phyloP scores from a whole-genome alignment of 1,140 invertebrate genomes.

The Platorchestia sp. region DNA sequence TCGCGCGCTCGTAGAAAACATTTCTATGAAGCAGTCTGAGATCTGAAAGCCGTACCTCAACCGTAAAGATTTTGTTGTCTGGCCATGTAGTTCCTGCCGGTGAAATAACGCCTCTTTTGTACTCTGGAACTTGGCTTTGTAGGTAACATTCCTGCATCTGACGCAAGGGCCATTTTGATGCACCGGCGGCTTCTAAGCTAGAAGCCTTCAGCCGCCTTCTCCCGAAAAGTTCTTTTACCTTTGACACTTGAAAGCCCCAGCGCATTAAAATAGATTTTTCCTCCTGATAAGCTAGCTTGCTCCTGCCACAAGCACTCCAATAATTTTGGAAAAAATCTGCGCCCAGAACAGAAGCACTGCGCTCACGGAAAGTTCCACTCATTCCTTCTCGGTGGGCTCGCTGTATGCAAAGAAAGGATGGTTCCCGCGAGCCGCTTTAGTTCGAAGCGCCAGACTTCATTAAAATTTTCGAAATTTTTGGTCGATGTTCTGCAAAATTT shows the following conservation, averaged over 20 bases:
- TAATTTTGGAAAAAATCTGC: conserved; percentile 25
- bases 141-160: neutral
- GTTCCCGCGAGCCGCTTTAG: neutral
- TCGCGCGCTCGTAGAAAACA: neutral
- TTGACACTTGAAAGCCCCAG: neutral
- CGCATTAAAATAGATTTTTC: neutral
- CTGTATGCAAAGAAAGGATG: conserved; percentile 7
- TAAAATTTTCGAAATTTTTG: neutral
- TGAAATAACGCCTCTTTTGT: neutral
- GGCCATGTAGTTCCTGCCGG: neutral
- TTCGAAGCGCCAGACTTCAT: neutral
- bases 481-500: neutral
- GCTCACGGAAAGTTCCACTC: neutral
- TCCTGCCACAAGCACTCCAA: conserved; percentile 8
- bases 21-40: neutral
- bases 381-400: neutral
- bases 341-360: neutral
- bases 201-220: neutral
- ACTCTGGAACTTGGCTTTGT: neutral
- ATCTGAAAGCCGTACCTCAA: neutral
- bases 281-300: neutral
- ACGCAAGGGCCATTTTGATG: neutral
- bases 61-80: conserved; percentile 8
- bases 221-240: neutral
- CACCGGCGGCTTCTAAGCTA: neutral